Evolutionary conservation across 2,797 vertebrate species (phyloP).

Genomic region (Sebastes umbrosus): DNA sequence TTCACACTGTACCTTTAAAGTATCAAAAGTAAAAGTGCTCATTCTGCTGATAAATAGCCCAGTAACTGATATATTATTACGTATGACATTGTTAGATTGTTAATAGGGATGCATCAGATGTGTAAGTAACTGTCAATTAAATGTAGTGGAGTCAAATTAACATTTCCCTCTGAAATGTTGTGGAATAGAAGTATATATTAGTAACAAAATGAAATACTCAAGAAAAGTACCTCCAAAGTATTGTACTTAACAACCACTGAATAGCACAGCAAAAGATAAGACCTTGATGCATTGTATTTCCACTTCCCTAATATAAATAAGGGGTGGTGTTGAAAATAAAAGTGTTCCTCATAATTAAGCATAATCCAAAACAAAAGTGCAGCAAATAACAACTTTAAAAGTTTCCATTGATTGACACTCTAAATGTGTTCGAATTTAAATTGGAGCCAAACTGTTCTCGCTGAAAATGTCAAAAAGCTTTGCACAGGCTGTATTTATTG

Average conservation of each 20-base stretch:
- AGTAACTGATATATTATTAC: no score
- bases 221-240: neutral
- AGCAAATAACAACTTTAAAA: neutral
- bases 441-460: neutral
- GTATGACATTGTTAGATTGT: no score
- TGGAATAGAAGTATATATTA: neutral
- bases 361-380: neutral
- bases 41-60: no score
- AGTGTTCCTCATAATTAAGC: neutral
- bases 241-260: neutral
- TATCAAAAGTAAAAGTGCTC: no score
- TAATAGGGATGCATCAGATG: no score
- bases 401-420: neutral
- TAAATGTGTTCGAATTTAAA: neutral
- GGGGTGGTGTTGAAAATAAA: neutral
- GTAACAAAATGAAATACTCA: neutral
- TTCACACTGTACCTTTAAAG: no score
- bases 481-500: neutral
- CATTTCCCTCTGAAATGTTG: neutral
- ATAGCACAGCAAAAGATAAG: neutral
- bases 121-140: neutral
- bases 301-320: neutral
- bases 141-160: neutral
- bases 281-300: neutral
- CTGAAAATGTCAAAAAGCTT: conserved; percentile 2